Percentiles rank a stretch among this genome's conserved stretches.
phyloP scores from a whole-genome alignment of 2,888 invertebrate genomes.

The Hoplodrina blanda region DNA sequence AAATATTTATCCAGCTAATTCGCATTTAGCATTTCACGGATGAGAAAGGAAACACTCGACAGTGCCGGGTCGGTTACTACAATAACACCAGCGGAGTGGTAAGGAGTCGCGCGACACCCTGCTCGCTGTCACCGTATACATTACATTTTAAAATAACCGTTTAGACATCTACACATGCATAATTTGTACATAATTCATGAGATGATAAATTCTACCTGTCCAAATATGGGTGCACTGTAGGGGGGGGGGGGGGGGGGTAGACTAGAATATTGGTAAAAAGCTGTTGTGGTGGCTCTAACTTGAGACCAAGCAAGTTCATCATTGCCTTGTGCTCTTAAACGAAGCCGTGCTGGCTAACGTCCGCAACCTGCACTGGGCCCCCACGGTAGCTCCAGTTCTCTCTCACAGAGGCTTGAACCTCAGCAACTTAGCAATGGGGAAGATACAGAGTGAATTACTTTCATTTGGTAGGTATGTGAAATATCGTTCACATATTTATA shows the following conservation, averaged over 20 bases:
- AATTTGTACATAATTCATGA: background rate
- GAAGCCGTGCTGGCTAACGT: too few relatives aligned
- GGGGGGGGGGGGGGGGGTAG: background rate
- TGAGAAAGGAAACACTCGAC: conserved; percentile 87
- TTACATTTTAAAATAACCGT: conserved; percentile 66
- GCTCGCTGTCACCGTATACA: conserved; percentile 63
- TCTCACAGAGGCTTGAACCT: too few relatives aligned
- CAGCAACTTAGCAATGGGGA: too few relatives aligned
- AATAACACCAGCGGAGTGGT: conserved; percentile 83
- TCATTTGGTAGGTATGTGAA: too few relatives aligned
- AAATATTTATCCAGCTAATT: conserved; percentile 90
- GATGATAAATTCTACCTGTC: background rate
- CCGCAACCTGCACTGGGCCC: too few relatives aligned
- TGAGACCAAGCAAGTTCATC: too few relatives aligned
- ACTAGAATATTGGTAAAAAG: too few relatives aligned
- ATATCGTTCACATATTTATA: too few relatives aligned
- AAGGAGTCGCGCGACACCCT: conserved; percentile 65
- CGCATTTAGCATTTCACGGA: conserved; percentile 84
- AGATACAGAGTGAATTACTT: too few relatives aligned
- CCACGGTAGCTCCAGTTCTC: too few relatives aligned
- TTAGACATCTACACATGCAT: conserved; percentile 22
- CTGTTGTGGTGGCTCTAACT: too few relatives aligned
- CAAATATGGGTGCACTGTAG: background rate
- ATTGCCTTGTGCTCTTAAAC: too few relatives aligned
- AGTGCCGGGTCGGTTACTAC: conserved; percentile 85